Evolutionary conservation across 2,113 vertebrate genomes (phyloP).

Genomic region (Oxyruncus cristatus): DNA sequence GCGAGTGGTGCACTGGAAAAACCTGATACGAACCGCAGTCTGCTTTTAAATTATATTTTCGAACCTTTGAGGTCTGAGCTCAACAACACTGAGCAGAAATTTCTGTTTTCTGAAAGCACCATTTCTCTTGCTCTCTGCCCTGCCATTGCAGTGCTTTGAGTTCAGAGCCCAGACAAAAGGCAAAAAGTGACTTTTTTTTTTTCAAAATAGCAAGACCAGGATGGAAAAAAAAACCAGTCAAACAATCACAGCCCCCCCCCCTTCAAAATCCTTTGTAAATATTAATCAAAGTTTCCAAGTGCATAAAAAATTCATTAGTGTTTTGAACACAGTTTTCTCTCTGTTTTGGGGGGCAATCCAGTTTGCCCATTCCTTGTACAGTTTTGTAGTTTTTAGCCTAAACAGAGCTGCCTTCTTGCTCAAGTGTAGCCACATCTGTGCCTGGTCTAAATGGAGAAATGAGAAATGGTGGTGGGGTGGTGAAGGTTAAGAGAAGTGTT

Average conservation of each 20-base stretch:
- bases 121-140: not conserved
- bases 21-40: not conserved
- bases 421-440: not conserved
- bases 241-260: accelerated
- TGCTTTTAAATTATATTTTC: not conserved
- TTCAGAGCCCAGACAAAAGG: not conserved
- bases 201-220: not conserved
- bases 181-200: not conserved
- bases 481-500: not conserved
- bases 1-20: not conserved
- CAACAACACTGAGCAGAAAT: accelerated
- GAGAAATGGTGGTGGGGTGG: accelerated
- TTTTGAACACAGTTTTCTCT: not conserved
- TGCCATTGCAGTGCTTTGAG: not conserved
- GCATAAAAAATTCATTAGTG: not conserved
- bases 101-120: not conserved
- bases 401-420: not conserved
- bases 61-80: not conserved
- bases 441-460: accelerated
- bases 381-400: not conserved
- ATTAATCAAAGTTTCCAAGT: not conserved
- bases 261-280: not conserved
- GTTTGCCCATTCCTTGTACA: not conserved
- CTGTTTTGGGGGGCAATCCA: not conserved
- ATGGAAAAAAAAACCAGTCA: not conserved